Conservation (phyloP, 2,888 invertebrate genomes). For the Volucella inflata region DNA sequence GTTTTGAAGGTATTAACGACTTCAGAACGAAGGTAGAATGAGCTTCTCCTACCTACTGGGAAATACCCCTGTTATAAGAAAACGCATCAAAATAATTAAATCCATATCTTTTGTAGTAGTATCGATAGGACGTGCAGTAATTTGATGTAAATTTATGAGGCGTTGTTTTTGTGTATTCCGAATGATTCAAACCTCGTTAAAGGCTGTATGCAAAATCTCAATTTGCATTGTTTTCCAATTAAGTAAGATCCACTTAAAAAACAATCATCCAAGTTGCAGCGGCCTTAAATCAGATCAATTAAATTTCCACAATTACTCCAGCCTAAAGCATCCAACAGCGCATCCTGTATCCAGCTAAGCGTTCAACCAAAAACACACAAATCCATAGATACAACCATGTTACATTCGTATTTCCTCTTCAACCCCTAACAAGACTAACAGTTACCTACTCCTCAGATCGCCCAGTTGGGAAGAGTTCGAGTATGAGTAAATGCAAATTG, state of each 20-base stretch:
- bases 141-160: too few species aligned
- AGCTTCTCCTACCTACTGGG: too few species aligned
- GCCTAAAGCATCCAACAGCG: background rate
- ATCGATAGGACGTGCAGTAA: too few species aligned
- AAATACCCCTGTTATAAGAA: too few species aligned
- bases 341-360: background rate
- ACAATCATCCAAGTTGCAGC: conserved; percentile 50
- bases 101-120: too few species aligned
- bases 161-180: too few species aligned
- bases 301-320: conserved; percentile 46
- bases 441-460: background rate
- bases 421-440: conserved; percentile 8
- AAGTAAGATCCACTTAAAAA: conserved; percentile 39
- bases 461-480: too few species aligned
- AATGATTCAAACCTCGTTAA: background rate
- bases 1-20: too few species aligned
- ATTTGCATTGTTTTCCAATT: conserved; percentile 10
- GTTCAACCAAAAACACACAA: conserved; percentile 2
- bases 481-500: conserved; percentile 61
- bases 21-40: too few species aligned
- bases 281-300: conserved; percentile 49
- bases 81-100: too few species aligned
- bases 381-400: conserved; percentile 1
- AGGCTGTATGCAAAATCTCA: background rate
- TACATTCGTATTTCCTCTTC: conserved; percentile 24